Evolutionary conservation across 2,888 invertebrate genomes (phyloP), one percentile per base, ranked within the genome.

Genomic region (Cryptocephalus moraei): DNA sequence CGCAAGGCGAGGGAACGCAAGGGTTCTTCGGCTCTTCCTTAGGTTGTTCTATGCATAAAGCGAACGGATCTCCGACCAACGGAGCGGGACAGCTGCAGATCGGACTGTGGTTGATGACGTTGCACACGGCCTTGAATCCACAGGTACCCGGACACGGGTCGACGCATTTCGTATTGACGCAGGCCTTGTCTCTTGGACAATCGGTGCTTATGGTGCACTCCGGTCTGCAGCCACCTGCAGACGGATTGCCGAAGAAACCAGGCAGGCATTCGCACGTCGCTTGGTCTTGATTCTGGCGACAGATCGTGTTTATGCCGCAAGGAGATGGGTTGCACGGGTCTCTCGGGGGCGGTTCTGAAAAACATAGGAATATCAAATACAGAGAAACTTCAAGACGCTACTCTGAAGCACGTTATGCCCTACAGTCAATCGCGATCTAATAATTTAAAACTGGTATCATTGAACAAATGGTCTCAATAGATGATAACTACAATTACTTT

Each of bases 1-100:
- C 82, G 63, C 91, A 92, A 1, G 91, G 91, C 39, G 87, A 86
- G 49, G 89, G 88, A 63, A 80, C 80, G 72, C 91, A 91, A n/a
- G 86, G 87, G 67, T 91, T 84, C 47, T 68, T 63, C 13, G 61
- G 61, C 64, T 67, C 70, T 45, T 64, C 74, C 72, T 56, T 56
- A 9, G 68, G 66, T 42, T 65, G 58, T 53, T 75, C 73, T 53
- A 68, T 66, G 64, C 89, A 89, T 60, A 78, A 77, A 8, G 79
- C 75, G 62, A 90, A 89, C 41, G 91, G 89, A 78, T 91, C 85
- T 12, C 91, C 91, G n/a, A 81, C 76, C 60, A 76, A 79, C 46
- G 78, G 78, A 49, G 72, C 74, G 49, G 83, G 81, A 62, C 92
- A 92, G 55, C 80, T 83, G 64, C 92, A 92, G 43, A 90, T 82